Evolutionary conservation across 1,140 invertebrate genomes (phyloP).

Genomic region (Cydia splendana): DNA sequence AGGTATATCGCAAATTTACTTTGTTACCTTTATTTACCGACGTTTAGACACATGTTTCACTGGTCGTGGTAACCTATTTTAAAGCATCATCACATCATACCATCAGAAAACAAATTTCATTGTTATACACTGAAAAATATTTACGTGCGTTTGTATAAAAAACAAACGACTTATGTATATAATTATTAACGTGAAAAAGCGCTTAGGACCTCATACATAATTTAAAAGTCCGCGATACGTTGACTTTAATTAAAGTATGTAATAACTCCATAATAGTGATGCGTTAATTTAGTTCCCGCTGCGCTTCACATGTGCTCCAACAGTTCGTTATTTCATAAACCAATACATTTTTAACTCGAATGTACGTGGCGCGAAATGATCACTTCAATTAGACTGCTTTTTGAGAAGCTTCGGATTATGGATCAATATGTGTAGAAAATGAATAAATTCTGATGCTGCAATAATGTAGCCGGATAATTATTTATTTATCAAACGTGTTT

Average conservation of each 20-base stretch:
- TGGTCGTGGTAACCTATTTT: too few relatives aligned
- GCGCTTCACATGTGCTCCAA: constrained; percentile 45
- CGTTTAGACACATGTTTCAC: too few relatives aligned
- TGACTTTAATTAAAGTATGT: constrained; percentile 50
- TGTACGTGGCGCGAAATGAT: constrained; percentile 39
- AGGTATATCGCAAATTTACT: too few relatives aligned
- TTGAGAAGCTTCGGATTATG: constrained; percentile 6
- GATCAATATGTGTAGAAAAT: not conserved
- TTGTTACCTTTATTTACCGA: too few relatives aligned
- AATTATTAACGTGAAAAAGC: too few relatives aligned
- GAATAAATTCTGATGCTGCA: not conserved
- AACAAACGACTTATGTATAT: too few relatives aligned
- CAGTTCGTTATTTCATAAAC: constrained; percentile 52
- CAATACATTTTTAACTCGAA: constrained; percentile 53
- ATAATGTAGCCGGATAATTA: not conserved
- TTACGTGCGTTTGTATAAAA: too few relatives aligned
- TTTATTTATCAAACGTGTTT: not conserved
- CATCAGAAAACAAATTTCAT: too few relatives aligned
- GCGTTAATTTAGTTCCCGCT: constrained; percentile 54
- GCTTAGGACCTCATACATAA: not conserved
- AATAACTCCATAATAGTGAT: constrained; percentile 51
- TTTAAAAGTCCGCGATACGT: constrained; percentile 29
- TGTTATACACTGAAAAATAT: too few relatives aligned
- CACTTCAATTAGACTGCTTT: constrained; percentile 43
- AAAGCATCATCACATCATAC: too few relatives aligned